Evolutionary conservation across 2,797 vertebrate species (phyloP), one percentile per base, ranked within the genome.

Genomic region (Glyptemys insculpta): DNA sequence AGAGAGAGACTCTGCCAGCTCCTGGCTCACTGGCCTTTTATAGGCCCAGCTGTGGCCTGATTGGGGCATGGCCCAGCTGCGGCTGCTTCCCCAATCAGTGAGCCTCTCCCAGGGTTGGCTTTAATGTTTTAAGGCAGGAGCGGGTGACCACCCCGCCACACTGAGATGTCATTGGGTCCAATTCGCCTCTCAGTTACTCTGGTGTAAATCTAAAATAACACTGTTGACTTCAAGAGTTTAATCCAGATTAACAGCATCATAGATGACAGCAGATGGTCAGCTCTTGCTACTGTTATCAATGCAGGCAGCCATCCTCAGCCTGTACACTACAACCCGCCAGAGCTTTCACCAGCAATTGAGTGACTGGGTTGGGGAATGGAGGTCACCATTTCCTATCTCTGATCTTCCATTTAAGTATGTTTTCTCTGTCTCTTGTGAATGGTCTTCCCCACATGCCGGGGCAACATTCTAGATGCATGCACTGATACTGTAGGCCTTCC

Each of bases 241-340:
- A 87, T 37, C 31, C 47, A 1, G 3, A 31, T 44, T 87, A 41
- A 59, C 21, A 59, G 86, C 87, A 72, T 84, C 56, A 54, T 21
- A 62, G 1, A 41, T 84, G 74, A 41, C 74, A 44, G 53, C 37
- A 25, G 50, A 84, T 86, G 74, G 44, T 89, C 94, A 92, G 74
- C 15, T 72, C 93, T 91, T 1, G 0, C 86, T 81, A 19, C 81
- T 81, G 65, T 29, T 23, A 23, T 37, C 37, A 87, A 34, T 76
- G 12, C 29, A 62, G 76, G 47, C 41, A 76, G 79, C 91, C 81
- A 89, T 29, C 9, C 37, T 44, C 81, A 86, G 62, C 49, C 57
- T 29, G 21, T 0, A 37, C 2, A 34, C 12, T 47, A 54, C 10
- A 78, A 88, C 79, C 21, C 27, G 29, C 0, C 0, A 44, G 37